A percentile compares a stretch with the other conserved stretches of the same genome.
These are phyloP conservation scores for Chloroceryle aenea DNA, from an alignment of 2,113 vertebrate species.

Conservation along the genomic window DNA sequence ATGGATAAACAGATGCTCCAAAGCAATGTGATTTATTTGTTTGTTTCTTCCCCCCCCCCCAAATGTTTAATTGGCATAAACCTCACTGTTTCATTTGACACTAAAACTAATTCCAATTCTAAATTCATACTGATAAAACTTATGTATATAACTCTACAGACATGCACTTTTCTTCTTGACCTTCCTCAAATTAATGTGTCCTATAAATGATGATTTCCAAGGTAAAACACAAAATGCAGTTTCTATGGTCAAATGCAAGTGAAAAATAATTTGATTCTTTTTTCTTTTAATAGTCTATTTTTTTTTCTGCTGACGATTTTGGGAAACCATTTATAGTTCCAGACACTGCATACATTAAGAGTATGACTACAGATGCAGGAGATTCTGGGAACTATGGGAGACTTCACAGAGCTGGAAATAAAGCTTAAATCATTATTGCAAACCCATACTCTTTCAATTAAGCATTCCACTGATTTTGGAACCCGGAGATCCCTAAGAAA, in stretches of 20 bases:
- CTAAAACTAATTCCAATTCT: background rate
- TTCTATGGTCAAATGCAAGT: background rate
- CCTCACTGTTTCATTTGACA: background rate
- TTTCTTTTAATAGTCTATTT: background rate
- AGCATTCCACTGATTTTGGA: slow-evolving; percentile 10
- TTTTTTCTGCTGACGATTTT: background rate
- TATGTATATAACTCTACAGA: background rate
- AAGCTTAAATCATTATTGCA: background rate
- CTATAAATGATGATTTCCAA: background rate
- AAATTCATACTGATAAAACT: background rate
- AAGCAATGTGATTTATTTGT: background rate
- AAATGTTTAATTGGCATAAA: background rate
- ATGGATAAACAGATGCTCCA: background rate
- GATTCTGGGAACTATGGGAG: background rate
- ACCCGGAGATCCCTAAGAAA: background rate
- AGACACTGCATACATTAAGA: background rate
- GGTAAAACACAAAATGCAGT: background rate
- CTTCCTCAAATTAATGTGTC: background rate
- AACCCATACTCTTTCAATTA: slow-evolving; percentile 9
- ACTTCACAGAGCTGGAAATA: background rate
- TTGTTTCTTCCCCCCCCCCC: too few relatives aligned
- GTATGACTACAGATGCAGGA: background rate
- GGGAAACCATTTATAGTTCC: background rate
- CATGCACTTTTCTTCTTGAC: background rate
- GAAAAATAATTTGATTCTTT: background rate